Evolutionary conservation across 2,888 invertebrate genomes (phyloP), one percentile per base, ranked within the genome.

Genomic region (Xestia sexstrigata): DNA sequence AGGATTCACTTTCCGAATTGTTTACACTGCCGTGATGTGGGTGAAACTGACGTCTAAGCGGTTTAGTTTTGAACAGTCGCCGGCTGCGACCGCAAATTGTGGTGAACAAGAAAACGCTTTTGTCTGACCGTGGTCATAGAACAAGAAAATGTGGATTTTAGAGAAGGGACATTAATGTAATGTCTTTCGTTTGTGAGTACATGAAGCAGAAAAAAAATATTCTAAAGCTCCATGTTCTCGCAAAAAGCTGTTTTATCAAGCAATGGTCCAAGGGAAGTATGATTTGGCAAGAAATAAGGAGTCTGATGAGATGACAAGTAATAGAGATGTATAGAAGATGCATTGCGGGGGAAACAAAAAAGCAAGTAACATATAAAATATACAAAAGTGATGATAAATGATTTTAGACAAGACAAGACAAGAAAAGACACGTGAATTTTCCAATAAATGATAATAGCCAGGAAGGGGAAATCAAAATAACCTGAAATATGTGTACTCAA

Each of bases 1-100:
- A 80, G 86, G 86, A 87, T 89, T 87, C 85, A 83, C 87, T 90
- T 89, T 87, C 87, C 76, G 84, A 83, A 87, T 89, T 91, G 90
- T 90, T 91, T 89, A 89, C 91, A 87, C 83, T 86, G 67, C 52
- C 78, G 66, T 87, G 86, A 86, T 80, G 86, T 85, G 88, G 88
- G 86, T 86, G 81, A 83, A 81, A 78, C 81, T 88, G 88, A 88
- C 84, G 77, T 86, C 86, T 85, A 88, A 89, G 87, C 86, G 88
- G 88, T 90, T 91, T 89, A 89, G 88, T 89, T 88, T 80, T 79
- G 74, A 83, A 80, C 87, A 85, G 75, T 87, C 79, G 86, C 84
- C 83, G 81, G 86, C 84, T 79, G 84, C 75, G 82, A 79, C 85
- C 87, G 73, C 88, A 86, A 86, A 84, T 77, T 85, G 78, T 78